Percentiles rank a stretch among this genome's conserved stretches.
These are phyloP conservation scores for Melanostoma scalare DNA, from an alignment of 2,888 invertebrate species.

Conservation along the genomic window DNA sequence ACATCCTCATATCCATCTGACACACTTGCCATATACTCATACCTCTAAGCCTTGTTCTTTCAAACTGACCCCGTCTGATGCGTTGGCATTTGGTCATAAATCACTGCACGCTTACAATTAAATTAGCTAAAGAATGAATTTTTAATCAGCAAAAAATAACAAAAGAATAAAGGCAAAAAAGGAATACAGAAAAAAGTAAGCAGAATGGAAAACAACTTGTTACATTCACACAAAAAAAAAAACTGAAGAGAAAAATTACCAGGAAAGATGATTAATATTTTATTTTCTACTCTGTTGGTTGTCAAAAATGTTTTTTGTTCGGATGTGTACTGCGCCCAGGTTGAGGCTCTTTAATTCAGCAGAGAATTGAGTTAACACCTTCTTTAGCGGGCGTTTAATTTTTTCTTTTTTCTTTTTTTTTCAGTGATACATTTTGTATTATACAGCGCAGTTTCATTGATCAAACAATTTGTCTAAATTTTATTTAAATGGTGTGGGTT, in stretches of 20 bases:
- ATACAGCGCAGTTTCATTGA: too few relatives aligned
- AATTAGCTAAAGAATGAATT: conserved; percentile 69
- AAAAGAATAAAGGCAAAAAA: not conserved
- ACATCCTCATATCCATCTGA: conserved; percentile 34
- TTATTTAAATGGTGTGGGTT: too few relatives aligned
- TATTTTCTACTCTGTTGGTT: conserved; percentile 59
- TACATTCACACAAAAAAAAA: conserved; percentile 51
- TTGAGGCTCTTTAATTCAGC: conserved; percentile 36
- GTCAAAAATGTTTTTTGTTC: conserved; percentile 56
- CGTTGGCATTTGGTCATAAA: conserved; percentile 61
- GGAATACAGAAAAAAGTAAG: conserved; percentile 8
- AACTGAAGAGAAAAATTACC: conserved; percentile 42
- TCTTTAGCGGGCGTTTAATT: conserved; percentile 56
- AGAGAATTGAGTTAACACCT: conserved; percentile 59
- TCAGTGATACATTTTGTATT: too few relatives aligned
- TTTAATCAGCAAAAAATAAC: conserved; percentile 46
- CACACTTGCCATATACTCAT: conserved; percentile 11
- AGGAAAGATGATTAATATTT: conserved; percentile 68
- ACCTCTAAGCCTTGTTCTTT: not conserved
- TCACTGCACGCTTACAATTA: conserved; percentile 68
- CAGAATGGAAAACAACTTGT: conserved; percentile 65
- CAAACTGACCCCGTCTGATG: conserved; percentile 51
- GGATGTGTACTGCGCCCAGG: conserved; percentile 35
- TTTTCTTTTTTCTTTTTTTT: too few relatives aligned
- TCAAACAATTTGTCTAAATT: too few relatives aligned